phyloP scores from a whole-genome alignment of 2,888 invertebrate genomes.

The Tetropium fuscum region DNA sequence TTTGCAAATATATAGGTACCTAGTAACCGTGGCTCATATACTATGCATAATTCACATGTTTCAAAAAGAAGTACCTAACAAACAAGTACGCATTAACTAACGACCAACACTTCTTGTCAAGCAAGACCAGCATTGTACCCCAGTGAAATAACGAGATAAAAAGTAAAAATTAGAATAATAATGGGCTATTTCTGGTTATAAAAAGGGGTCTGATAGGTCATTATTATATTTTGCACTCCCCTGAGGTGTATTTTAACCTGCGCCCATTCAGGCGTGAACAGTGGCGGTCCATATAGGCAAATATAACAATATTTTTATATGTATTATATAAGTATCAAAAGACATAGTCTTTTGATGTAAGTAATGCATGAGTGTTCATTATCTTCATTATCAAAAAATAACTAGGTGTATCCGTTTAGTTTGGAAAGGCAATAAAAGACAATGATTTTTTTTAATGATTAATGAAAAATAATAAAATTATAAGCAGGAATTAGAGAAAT shows the following conservation, averaged over 20 bases:
- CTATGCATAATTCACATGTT: neutral
- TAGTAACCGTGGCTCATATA: neutral
- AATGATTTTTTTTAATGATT: too few relatives aligned
- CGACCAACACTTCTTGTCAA: constrained; percentile 16
- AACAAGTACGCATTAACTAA: too few relatives aligned
- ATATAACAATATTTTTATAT: constrained; percentile 12
- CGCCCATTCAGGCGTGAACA: constrained; percentile 21
- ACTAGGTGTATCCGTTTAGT: too few relatives aligned
- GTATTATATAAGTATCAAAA: too few relatives aligned
- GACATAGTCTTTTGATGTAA: too few relatives aligned
- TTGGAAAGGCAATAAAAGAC: too few relatives aligned
- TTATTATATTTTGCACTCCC: constrained; percentile 40
- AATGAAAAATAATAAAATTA: too few relatives aligned
- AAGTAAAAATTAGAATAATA: constrained; percentile 44
- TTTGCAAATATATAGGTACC: neutral
- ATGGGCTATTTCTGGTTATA: constrained; percentile 46
- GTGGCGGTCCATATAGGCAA: constrained; percentile 15
- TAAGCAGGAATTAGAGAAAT: too few relatives aligned
- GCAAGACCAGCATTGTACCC: constrained; percentile 12
- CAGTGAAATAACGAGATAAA: constrained; percentile 33
- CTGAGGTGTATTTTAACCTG: constrained; percentile 34
- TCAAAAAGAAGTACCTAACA: neutral
- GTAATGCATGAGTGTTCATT: too few relatives aligned
- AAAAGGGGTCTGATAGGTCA: constrained; percentile 47
- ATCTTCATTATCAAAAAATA: too few relatives aligned